A percentile compares a stretch with the other conserved stretches of the same genome.
phyloP scores from a whole-genome alignment of 2,797 vertebrate species.

The Dermochelys coriacea region DNA sequence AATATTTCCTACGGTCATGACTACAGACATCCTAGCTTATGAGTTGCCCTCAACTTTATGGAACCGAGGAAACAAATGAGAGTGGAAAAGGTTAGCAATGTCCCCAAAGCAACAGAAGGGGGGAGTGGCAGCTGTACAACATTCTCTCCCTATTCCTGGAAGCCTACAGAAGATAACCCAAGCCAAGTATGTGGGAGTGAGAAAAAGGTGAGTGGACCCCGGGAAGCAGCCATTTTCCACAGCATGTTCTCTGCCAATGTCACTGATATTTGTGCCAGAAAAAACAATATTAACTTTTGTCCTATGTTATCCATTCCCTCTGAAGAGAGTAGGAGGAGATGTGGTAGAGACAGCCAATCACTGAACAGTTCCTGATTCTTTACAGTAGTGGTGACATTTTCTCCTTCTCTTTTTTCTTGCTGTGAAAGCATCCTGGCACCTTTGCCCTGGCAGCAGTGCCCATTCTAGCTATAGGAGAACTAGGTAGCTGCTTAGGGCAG shows the following conservation, averaged over 20 bases:
- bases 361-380: background rate
- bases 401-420: background rate
- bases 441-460: background rate
- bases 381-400: conserved; percentile 16
- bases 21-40: background rate
- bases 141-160: background rate
- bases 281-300: conserved; percentile 46
- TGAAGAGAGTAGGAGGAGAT: background rate
- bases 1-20: background rate
- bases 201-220: conserved; percentile 51
- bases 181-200: conserved; percentile 49
- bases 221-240: conserved; percentile 53
- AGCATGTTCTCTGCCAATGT: conserved; percentile 28
- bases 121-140: background rate
- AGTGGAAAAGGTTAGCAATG: conserved; percentile 53
- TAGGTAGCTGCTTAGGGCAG: background rate
- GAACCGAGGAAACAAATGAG: background rate
- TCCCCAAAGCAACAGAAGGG: conserved; percentile 4
- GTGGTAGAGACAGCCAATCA: conserved; percentile 17
- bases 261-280: background rate
- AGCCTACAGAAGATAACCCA: accelerated
- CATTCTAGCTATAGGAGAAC: background rate
- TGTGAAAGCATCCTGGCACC: background rate
- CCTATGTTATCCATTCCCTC: background rate
- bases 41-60: background rate